These are phyloP conservation scores for Tokudaia tokunoshimensis DNA, from an alignment of 2,797 vertebrate genomes.

Conservation along the genomic window DNA sequence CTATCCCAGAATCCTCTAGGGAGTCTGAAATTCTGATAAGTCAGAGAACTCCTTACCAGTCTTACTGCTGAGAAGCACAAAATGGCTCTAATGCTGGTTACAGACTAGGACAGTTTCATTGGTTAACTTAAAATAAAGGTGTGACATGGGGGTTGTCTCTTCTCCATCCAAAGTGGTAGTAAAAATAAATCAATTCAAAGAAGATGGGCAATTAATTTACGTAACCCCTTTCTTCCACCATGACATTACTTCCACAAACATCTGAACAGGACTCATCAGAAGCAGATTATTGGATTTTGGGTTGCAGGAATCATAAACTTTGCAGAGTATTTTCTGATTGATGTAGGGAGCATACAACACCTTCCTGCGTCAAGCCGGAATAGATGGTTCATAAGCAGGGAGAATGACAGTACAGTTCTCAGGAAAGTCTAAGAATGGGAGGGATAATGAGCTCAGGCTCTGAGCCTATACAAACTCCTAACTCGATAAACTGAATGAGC, in stretches of 20 bases:
- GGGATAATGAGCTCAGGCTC: not conserved
- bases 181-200: constrained; percentile 30
- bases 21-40: not conserved
- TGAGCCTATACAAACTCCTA: not conserved
- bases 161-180: not conserved
- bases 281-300: not conserved
- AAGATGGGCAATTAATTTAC: not conserved
- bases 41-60: not conserved
- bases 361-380: not conserved
- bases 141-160: not conserved
- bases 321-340: not conserved
- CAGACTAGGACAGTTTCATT: not conserved
- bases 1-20: not conserved
- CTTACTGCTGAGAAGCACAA: not conserved
- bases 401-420: not conserved
- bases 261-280: not conserved
- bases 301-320: not conserved
- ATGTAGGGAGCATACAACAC: not conserved
- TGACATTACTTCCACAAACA: not conserved
- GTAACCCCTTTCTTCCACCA: not conserved
- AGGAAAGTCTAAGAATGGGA: not conserved
- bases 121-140: not conserved
- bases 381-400: not conserved
- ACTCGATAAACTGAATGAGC: not conserved
- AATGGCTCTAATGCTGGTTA: not conserved